Conservation (phyloP, 2,113 vertebrate genomes). For the Syrrhaptes paradoxus region DNA sequence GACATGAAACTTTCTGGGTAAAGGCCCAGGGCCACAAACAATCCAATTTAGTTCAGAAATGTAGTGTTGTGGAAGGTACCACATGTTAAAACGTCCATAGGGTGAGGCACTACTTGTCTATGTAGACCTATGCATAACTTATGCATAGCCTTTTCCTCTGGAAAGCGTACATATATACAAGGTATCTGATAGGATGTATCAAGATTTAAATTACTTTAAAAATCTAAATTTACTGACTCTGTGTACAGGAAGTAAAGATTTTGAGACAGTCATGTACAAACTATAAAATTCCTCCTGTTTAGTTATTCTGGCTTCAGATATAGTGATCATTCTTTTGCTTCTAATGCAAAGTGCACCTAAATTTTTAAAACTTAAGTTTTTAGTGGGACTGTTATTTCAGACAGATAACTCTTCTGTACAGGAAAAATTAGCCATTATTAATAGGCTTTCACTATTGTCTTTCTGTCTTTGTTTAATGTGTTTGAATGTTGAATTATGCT, state of each 20-base stretch:
- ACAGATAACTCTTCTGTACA: not conserved
- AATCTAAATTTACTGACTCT: not conserved
- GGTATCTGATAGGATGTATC: not conserved
- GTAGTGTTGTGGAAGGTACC: not conserved
- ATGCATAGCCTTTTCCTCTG: not conserved
- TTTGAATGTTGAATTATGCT: conserved; percentile 46
- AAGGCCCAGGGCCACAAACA: not conserved
- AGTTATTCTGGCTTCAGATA: not conserved
- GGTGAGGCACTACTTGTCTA: not conserved
- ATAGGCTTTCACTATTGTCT: not conserved
- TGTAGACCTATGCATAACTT: not conserved
- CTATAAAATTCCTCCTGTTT: not conserved
- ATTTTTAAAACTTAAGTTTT: not conserved
- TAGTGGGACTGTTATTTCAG: not conserved
- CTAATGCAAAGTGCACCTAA: not conserved
- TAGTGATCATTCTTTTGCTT: not conserved
- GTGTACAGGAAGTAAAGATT: not conserved
- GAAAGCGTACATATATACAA: too few relatives aligned
- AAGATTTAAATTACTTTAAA: not conserved
- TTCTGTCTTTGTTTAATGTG: not conserved
- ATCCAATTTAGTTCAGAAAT: not conserved
- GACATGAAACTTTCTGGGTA: not conserved
- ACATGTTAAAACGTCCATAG: not conserved
- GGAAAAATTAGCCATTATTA: not conserved
- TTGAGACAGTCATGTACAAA: not conserved